Evolutionary conservation across 2,797 vertebrate species (phyloP).

Genomic region (Eleutherodactylus coqui): DNA sequence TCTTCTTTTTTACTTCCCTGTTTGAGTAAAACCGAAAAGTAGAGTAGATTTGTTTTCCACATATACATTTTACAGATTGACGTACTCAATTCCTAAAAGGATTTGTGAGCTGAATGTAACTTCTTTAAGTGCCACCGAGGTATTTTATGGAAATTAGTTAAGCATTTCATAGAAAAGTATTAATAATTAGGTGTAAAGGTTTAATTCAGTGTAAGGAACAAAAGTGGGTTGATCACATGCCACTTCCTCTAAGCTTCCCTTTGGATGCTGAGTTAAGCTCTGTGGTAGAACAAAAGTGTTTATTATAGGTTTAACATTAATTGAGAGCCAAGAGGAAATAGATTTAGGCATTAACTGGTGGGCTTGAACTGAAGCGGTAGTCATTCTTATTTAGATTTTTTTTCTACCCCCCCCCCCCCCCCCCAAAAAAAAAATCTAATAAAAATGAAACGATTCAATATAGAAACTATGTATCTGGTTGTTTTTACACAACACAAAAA

Average conservation of each 20-base stretch:
- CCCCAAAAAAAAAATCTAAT: constrained; percentile 52
- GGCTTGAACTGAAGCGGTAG: constrained; percentile 45
- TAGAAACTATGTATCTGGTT: constrained; percentile 7
- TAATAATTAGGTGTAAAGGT: constrained; percentile 59
- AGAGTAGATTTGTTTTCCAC: neutral
- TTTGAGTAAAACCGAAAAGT: neutral
- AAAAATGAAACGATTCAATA: constrained; percentile 46
- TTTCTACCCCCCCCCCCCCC: no score
- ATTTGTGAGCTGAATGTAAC: constrained; percentile 40
- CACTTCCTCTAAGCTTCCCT: constrained; percentile 56
- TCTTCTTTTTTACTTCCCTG: neutral
- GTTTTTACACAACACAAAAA: neutral
- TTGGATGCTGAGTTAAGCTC: constrained; percentile 59
- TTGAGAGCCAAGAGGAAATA: constrained; percentile 61
- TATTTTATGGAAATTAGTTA: constrained; percentile 59
- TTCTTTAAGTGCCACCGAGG: constrained; percentile 43
- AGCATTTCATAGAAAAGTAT: constrained; percentile 57
- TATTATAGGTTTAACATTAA: constrained; percentile 63
- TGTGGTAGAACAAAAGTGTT: constrained; percentile 61
- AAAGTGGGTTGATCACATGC: constrained; percentile 37
- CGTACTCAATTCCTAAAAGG: constrained; percentile 19
- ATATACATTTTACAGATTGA: constrained; percentile 6
- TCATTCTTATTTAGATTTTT: constrained; percentile 34
- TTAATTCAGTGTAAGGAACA: constrained; percentile 53
- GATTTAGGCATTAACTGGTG: constrained; percentile 52